These are phyloP conservation scores for Gobio occitaniae DNA, from an alignment of 2,797 vertebrate genomes.

Conservation along the genomic window DNA sequence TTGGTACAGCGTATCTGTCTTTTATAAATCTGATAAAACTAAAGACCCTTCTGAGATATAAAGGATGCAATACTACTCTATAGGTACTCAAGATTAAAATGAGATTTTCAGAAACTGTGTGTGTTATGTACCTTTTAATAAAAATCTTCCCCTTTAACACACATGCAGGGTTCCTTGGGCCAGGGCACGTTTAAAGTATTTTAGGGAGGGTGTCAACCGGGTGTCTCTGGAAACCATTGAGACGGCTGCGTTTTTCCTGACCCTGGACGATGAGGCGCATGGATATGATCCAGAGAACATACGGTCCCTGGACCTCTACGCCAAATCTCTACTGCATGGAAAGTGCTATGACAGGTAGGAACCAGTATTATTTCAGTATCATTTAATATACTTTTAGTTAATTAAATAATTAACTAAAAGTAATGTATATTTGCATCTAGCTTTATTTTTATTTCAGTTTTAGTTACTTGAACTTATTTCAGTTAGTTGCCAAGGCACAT, in stretches of 20 bases:
- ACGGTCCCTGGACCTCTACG: slow-evolving; percentile 85
- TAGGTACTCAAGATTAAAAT: no score
- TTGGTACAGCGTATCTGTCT: no score
- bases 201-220: slow-evolving; percentile 84
- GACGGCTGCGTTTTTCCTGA: slow-evolving; percentile 89
- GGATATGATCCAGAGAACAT: slow-evolving; percentile 71
- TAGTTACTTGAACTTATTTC: no score
- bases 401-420: not conserved
- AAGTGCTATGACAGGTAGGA: slow-evolving; percentile 90
- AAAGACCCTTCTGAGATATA: no score
- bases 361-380: not conserved
- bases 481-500: no score
- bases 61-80: no score
- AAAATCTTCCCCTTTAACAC: not conserved
- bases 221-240: slow-evolving; percentile 85
- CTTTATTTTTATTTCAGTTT: not conserved
- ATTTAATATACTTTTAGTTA: slow-evolving; percentile 20
- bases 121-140: not conserved
- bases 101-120: no score
- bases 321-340: slow-evolving; percentile 94
- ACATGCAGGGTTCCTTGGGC: slow-evolving; percentile 87
- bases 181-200: slow-evolving; percentile 83
- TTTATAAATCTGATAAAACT: no score
- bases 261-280: slow-evolving; percentile 86
- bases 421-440: not conserved